Evolutionary conservation across 2,113 vertebrate genomes (phyloP), one percentile per base, ranked within the genome.

Genomic region (Pelobates fuscus): DNA sequence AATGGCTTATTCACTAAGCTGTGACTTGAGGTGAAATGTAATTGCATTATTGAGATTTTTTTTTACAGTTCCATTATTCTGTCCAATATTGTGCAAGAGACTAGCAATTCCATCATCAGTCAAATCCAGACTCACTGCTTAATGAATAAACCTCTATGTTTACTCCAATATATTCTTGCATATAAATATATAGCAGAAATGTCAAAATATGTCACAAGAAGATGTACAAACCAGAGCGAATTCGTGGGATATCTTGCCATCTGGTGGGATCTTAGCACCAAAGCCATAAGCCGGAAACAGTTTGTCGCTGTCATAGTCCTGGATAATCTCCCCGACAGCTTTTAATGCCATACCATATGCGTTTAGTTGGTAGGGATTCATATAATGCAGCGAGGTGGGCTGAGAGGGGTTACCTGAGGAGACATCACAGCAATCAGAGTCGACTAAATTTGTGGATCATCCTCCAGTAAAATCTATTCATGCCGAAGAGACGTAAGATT

Each of bases 221-320:
- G 49, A 67, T 76, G 67, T 76, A 17, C 89, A 66, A 87, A 99
- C 97, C 96, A 99, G 88, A 41, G 97, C 94, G 72, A 99, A 99
- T 65, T 94, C 95, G 72, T 99, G 96, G 75, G 97, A 99, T 83
- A 98, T 94, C 83, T 95, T 94, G 83, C 96, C 96, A 0, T 99
- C 96, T 0, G 97, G 97, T 58, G 97, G 97, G 80, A 99, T 82
- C 86, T 98, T 99, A 86, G 97, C 97, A 1, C 97, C 96, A 2
- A 99, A 99, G 74, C 97, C 97, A 0, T 98, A 97, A 65, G 96
- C 96, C 5, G 97, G 97, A 83, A 98, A 99, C 81, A 98, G 94
- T 82, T 98, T 99, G 92, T 99, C 96, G 0, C 96, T 98, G 92
- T 99, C 97, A 0, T 99, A 99, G 91, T 99, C 96, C 89, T 99